Evolutionary conservation across 2,113 vertebrate genomes (phyloP).

Genomic region (Sitta europaea): DNA sequence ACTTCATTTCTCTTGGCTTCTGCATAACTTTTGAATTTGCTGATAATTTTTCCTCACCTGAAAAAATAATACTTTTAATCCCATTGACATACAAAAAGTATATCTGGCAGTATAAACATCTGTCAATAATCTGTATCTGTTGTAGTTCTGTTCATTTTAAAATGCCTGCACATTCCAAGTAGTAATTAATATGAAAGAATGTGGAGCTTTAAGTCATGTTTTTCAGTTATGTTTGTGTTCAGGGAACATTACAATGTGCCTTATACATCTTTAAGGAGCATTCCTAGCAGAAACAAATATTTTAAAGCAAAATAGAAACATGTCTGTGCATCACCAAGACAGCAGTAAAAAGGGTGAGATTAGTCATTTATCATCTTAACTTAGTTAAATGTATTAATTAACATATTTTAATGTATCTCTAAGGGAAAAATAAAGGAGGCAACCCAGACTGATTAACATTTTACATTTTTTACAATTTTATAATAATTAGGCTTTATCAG

Average conservation of each 20-base stretch:
- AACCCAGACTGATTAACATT: neutral
- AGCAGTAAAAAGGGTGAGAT: neutral
- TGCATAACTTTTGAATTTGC: neutral
- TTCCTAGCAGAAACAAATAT: neutral
- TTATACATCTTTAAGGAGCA: neutral
- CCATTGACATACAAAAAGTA: neutral
- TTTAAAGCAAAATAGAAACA: neutral
- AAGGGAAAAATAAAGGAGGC: neutral
- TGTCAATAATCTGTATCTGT: neutral
- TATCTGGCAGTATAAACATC: neutral
- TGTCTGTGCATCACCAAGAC: neutral
- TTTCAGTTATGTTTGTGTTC: neutral
- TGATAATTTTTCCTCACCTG: neutral
- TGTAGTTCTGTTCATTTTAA: neutral
- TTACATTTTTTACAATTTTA: conserved; percentile 2
- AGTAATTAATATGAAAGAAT: conserved; percentile 1
- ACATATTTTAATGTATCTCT: neutral
- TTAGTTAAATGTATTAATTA: conserved; percentile 41
- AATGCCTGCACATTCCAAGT: neutral
- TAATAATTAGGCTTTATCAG: neutral
- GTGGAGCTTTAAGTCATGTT: neutral
- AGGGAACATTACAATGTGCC: neutral
- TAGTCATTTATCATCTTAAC: neutral
- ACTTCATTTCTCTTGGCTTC: neutral
- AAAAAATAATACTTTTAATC: neutral